These are phyloP conservation scores for Theropithecus gelada DNA, from an alignment of 2,113 vertebrate genomes.

Conservation along the genomic window DNA sequence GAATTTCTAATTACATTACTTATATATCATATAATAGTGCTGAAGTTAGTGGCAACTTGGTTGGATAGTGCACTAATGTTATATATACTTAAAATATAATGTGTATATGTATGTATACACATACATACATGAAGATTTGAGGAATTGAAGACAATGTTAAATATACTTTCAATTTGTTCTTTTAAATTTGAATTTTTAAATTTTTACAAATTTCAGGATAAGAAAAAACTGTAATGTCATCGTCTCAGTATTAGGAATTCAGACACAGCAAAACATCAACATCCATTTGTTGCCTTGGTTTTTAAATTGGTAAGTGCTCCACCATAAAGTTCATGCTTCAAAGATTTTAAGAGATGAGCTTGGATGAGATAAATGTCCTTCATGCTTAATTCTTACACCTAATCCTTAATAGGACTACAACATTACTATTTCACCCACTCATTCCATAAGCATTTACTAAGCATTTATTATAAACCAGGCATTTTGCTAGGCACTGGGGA, in stretches of 20 bases:
- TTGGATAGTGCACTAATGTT: background rate
- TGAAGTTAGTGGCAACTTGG: background rate
- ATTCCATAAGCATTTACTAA: background rate
- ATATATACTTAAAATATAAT: background rate
- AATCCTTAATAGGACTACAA: background rate
- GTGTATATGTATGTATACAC: background rate
- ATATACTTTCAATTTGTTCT: conserved; percentile 28
- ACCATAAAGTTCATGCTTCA: background rate
- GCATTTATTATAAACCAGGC: background rate
- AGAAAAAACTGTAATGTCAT: background rate
- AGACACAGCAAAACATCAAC: background rate
- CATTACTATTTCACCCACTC: background rate
- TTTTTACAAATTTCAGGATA: background rate
- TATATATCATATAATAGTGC: background rate
- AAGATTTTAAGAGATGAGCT: background rate
- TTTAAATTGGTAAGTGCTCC: background rate
- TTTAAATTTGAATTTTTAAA: background rate
- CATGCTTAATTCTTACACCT: background rate
- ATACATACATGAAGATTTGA: background rate
- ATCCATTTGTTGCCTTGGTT: background rate
- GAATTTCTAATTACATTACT: background rate
- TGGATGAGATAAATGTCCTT: background rate
- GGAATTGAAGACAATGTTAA: background rate
- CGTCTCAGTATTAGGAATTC: background rate
- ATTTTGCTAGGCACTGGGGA: no score